Evolutionary conservation across 1,140 invertebrate species (phyloP).

Genomic region (Lethocerus indicus): DNA sequence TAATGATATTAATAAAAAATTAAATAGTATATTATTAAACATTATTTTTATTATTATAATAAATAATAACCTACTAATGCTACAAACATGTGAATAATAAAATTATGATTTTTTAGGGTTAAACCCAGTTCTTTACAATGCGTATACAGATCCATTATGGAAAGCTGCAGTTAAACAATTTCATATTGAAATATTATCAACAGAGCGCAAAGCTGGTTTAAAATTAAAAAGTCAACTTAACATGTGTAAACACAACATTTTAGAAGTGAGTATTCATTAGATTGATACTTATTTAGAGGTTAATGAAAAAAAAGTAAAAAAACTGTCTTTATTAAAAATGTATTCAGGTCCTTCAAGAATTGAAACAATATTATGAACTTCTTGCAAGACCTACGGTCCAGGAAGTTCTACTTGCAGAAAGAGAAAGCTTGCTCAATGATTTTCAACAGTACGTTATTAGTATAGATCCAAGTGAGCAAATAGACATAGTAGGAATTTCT

Average conservation of each 20-base stretch:
- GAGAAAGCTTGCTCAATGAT: not conserved
- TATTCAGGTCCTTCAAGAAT: slow-evolving; percentile 1
- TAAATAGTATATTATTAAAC: too few relatives aligned
- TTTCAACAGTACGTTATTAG: not conserved
- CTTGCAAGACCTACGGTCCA: not conserved
- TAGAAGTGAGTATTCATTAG: too few relatives aligned
- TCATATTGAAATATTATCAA: not conserved
- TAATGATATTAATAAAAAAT: too few relatives aligned
- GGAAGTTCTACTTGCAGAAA: not conserved
- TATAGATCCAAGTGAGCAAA: slow-evolving; percentile 3
- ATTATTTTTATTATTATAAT: too few relatives aligned
- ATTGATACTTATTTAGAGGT: too few relatives aligned
- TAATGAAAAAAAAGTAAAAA: too few relatives aligned
- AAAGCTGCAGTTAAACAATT: not conserved
- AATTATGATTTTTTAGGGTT: not conserved
- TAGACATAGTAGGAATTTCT: not conserved
- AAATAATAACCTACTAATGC: too few relatives aligned
- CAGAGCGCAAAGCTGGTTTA: not conserved
- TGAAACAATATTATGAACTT: not conserved
- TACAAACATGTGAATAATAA: too few relatives aligned
- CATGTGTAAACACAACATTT: too few relatives aligned
- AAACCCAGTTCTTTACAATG: not conserved
- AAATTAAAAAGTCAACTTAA: too few relatives aligned
- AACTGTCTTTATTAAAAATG: not conserved
- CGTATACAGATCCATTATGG: not conserved